Conservation (phyloP, 1,140 invertebrate genomes). For the Alviniconcha marisindica region DNA sequence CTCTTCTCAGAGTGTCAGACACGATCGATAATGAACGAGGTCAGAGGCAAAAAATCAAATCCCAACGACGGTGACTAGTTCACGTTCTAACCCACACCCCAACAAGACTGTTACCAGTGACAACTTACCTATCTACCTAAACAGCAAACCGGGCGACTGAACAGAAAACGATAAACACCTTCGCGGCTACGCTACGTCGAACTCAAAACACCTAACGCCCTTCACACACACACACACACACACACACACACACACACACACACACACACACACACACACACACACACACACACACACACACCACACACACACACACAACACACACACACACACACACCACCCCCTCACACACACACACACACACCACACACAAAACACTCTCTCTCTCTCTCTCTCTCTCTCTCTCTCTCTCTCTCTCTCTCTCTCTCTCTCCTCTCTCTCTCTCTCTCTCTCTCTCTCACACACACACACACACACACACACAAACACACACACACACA, state of each 20-base stretch:
- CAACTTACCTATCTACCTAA: too few species aligned
- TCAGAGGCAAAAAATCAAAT: too few species aligned
- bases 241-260: background rate
- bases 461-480: background rate
- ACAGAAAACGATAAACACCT: background rate
- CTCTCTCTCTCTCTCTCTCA: background rate
- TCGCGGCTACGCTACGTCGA: too few species aligned
- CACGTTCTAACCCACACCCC: too few species aligned
- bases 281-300: constrained; percentile 14
- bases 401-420: background rate
- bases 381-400: too few species aligned
- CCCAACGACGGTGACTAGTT: too few species aligned
- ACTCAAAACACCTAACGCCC: too few species aligned
- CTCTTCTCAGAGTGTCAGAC: too few species aligned
- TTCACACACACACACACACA: background rate
- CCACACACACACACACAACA: constrained; percentile 30
- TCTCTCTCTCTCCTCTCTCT: background rate
- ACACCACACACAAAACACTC: background rate
- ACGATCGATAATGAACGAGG: too few species aligned
- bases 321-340: constrained; percentile 29
- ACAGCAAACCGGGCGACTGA: too few species aligned
- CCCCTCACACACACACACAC: background rate
- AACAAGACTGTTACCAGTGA: background rate
- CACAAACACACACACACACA: constrained; percentile 21
- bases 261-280: background rate